phyloP scores from a whole-genome alignment of 1,140 invertebrate genomes.

The Lepidurus couesii region DNA sequence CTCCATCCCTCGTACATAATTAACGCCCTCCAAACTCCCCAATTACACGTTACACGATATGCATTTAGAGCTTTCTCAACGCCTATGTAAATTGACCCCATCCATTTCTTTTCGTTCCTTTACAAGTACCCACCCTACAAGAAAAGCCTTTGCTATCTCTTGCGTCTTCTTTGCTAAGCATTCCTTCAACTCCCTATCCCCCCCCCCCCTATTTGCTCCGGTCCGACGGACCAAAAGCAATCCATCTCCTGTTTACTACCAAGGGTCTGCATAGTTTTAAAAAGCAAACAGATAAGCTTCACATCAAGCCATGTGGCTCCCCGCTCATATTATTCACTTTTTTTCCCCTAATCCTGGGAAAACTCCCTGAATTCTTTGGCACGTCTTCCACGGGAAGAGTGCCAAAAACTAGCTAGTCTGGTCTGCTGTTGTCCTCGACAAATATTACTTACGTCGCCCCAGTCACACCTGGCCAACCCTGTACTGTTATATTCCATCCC shows the following conservation, averaged over 20 bases:
- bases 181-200: not conserved
- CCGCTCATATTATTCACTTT: not conserved
- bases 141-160: constrained; percentile 10
- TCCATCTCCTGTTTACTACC: constrained; percentile 11
- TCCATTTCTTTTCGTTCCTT: not conserved
- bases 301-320: constrained; percentile 2
- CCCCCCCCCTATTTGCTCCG: not conserved
- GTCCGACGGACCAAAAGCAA: not conserved
- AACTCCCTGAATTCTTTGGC: not conserved
- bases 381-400: not conserved
- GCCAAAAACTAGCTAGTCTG: not conserved
- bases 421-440: not conserved
- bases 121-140: not conserved
- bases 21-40: not conserved
- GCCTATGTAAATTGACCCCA: constrained; percentile 14
- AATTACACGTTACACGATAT: not conserved
- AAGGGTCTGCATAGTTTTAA: not conserved
- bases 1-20: not conserved
- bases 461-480: constrained; percentile 9
- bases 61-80: constrained; percentile 14
- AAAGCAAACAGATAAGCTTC: not conserved
- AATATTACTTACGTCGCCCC: constrained; percentile 5
- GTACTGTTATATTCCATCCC: not conserved
- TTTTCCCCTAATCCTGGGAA: not conserved
- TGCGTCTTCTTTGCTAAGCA: not conserved